Base-by-base conservation (phyloP, 2,888 invertebrate genomes). In the Cremastinae sp. region DNA sequence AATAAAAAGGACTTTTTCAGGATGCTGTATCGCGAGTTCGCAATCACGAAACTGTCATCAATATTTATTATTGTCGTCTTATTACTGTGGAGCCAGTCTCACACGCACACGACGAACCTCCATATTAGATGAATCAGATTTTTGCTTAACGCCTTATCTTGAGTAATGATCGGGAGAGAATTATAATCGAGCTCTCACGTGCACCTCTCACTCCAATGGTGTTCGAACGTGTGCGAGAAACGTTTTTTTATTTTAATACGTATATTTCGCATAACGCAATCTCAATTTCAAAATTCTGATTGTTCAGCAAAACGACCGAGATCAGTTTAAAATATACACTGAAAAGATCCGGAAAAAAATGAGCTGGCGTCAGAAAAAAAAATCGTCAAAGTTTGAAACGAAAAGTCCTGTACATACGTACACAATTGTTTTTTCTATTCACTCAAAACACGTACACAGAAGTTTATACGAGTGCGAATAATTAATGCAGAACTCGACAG, bases 71-170 rank as follows among this genome's bases (percentile, higher is more conserved):
- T 65, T 49, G 35, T 65, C 72, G 65, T 59, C 58, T 14, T 14
- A 58, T 20, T 41, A 65, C 16, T 58, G 18, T 47, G 56, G 41
- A 41, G 35, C 45, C 49, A 49, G 22, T 14, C 28, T 22, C 28
- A 47, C 45, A 16, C 72, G 58, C 37, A 56, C 16, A 28, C 28
- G 28, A 28, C 28, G 28, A 28, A 28, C 28, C 28, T 41, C 65
- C 65, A 53, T 73, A 73, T 73, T 73, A 73, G 72, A 73, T 73
- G 72, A 73, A 73, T 59, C 72, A 65, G 65, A 73, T 73, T 73
- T 73, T 73, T 65, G 43, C 72, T 73, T 37, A 18, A 73, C 58
- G 65, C 51, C 43, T 73, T 73, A 73, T 73, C 72, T 58, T 45
- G 58, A 58, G 51, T 53, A 73, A 73, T 53, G 72, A 73, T 73